Evolutionary conservation across 2,113 vertebrate species (phyloP), one percentile per base, ranked within the genome.

Genomic region (Hypomesus transpacificus): DNA sequence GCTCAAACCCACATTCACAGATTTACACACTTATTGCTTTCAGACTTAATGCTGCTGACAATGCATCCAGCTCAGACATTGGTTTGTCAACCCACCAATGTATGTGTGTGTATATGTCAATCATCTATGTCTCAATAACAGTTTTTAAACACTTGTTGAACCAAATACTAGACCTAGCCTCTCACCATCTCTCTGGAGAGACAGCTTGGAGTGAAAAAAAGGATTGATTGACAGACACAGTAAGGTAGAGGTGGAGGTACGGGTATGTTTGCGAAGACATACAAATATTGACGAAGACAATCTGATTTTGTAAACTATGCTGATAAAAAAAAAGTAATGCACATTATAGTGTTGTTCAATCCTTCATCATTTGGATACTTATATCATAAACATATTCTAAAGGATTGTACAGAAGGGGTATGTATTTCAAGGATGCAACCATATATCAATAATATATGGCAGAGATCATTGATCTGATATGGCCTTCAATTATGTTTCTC

Each of bases 11-110:
- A 39, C 75, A 4, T 61, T 83, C 84, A 85, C 82, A 82, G 71
- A 81, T 83, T 71, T 82, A 86, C 84, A 84, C 80, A 31, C 16
- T 84, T 89, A 88, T 85, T 90, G 84, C 85, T 87, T 83, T 84
- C 84, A n/a, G 72, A 65, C 53, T 67, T 67, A 34, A 34, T 54
- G 2, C 26, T 63, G 4, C 22, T 46, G 1, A 1, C 0, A n/a
- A 65, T 50, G 11, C 58, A 77, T 71, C 14, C 62, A 58, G 61
- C 75, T 79, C 71, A 86, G 74, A 73, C 69, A 67, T 75, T 67
- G 5, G 31, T 17, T 31, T 7, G 63, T 50, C 34, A 50, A 50
- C 39, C 17, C 1, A 8, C 61, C 18, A 13, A 54, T 59, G 63
- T 4, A 69, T 39, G 3, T 3, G 17, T 70, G n/a, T 54, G 34